A percentile compares a stretch with the other conserved stretches of the same genome.
Evolutionary conservation across 2,113 vertebrate genomes (phyloP).

Genomic region (Hypocryptadius cinnamomeus): DNA sequence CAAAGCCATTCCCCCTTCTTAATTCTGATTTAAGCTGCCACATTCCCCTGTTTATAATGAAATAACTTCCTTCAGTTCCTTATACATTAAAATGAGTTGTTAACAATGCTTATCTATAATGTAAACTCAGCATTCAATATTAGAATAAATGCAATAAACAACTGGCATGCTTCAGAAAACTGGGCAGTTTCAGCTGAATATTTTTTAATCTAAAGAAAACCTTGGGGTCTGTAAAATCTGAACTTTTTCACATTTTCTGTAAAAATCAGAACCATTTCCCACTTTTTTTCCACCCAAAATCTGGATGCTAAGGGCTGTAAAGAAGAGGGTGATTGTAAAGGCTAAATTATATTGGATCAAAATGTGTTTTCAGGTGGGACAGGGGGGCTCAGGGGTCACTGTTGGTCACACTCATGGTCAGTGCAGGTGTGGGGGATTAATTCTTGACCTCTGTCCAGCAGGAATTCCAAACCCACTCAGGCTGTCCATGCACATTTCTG

Average conservation of each 20-base stretch:
- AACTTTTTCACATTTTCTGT: not conserved
- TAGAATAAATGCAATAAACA: not conserved
- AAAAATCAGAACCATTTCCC: not conserved
- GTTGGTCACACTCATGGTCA: not conserved
- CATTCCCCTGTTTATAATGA: not conserved
- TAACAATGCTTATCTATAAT: not conserved
- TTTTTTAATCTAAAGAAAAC: not conserved
- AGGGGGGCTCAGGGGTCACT: not conserved
- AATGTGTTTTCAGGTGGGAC: accelerated
- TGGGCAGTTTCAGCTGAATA: not conserved
- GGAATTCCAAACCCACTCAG: not conserved
- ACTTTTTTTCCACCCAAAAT: accelerated
- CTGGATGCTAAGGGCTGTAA: not conserved
- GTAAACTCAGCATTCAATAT: not conserved
- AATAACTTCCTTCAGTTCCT: not conserved
- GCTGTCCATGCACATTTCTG: not conserved
- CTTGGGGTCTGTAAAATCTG: not conserved
- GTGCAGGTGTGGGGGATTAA: not conserved
- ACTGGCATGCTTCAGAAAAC: not conserved
- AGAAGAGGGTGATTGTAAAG: not conserved
- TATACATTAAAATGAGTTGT: not conserved
- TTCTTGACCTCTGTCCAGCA: not conserved
- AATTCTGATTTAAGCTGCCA: not conserved
- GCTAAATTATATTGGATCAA: not conserved
- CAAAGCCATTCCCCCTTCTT: not conserved